Evolutionary conservation across 2,888 invertebrate genomes (phyloP), one percentile per base, ranked within the genome.

Genomic region (Drosophila kanekoi): DNA sequence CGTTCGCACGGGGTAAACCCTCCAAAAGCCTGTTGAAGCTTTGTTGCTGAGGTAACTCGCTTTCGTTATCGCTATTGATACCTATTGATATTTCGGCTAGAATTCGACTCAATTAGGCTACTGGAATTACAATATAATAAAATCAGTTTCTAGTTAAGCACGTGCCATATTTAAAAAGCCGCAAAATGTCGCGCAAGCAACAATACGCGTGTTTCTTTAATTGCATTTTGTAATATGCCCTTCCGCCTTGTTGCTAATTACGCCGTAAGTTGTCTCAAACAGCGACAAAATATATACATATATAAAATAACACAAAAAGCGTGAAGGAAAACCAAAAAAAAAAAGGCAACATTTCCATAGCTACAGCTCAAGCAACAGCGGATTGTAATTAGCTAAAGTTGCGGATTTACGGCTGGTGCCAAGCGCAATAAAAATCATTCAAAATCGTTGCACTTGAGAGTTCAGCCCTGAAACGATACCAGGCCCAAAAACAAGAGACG

Each of bases 131-230:
- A n/a, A n/a, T 49, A 64, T 66, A 72, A 72, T 72, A 65, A 60
- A 61, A 83, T 69, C 64, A 63, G 59, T 64, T 64, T 45, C 57
- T 40, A 49, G 54, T 48, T 37, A 44, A 48, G 73, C 81, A 79
- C 87, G 87, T 87, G 85, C 58, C 67, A 56, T n/a, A 62, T 38
- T n/a, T n/a, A 41, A 13, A 75, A 63, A 64, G 59, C 65, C 80
- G 23, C 60, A 79, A 63, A 76, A 63, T 51, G 52, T 37, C 51
- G 64, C 28, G 65, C 51, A 76, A 77, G 47, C 38, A 69, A 65
- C 77, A 80, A 71, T 62, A 49, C 60, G 44, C 65, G 66, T 23
- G 23, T 67, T 68, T 65, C 59, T 60, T 64, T 49, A 56, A 77
- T 69, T 28, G 28, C 56, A 49, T 60, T 62, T 79, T 67, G 60